These are phyloP conservation scores for Trachops cirrhosus DNA, from an alignment of 2,797 vertebrate genomes.

Conservation along the genomic window DNA sequence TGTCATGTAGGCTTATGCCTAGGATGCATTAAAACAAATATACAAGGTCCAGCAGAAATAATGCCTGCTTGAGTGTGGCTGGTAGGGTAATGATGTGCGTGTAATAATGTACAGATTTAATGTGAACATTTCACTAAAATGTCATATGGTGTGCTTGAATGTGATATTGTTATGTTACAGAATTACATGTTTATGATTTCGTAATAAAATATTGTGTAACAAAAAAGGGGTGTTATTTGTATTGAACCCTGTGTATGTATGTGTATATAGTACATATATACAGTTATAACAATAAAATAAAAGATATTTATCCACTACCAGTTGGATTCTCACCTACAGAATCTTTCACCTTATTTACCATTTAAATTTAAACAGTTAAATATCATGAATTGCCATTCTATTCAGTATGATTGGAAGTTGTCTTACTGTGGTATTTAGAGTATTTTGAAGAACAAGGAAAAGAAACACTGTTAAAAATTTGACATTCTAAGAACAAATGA, in stretches of 20 bases:
- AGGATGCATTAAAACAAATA: neutral
- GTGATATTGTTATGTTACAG: too few relatives aligned
- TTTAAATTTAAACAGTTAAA: constrained; percentile 31
- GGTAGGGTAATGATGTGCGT: too few relatives aligned
- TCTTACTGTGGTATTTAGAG: neutral
- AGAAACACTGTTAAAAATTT: neutral
- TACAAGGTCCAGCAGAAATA: neutral
- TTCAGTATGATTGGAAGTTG: neutral
- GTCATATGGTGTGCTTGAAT: too few relatives aligned
- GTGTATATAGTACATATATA: neutral
- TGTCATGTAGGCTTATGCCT: neutral
- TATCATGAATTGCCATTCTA: neutral
- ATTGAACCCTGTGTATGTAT: neutral
- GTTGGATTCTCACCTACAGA: neutral
- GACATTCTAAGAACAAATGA: neutral
- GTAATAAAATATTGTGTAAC: too few relatives aligned
- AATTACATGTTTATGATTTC: too few relatives aligned
- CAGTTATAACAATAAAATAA: neutral
- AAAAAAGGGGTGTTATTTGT: too few relatives aligned
- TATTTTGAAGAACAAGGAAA: neutral
- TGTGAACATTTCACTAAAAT: too few relatives aligned
- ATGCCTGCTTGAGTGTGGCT: too few relatives aligned
- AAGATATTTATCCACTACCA: neutral
- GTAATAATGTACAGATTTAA: too few relatives aligned
- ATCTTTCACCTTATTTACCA: neutral